Evolutionary conservation across 2,113 vertebrate genomes (phyloP), one percentile per base, ranked within the genome.

Genomic region (Lycaon pictus): DNA sequence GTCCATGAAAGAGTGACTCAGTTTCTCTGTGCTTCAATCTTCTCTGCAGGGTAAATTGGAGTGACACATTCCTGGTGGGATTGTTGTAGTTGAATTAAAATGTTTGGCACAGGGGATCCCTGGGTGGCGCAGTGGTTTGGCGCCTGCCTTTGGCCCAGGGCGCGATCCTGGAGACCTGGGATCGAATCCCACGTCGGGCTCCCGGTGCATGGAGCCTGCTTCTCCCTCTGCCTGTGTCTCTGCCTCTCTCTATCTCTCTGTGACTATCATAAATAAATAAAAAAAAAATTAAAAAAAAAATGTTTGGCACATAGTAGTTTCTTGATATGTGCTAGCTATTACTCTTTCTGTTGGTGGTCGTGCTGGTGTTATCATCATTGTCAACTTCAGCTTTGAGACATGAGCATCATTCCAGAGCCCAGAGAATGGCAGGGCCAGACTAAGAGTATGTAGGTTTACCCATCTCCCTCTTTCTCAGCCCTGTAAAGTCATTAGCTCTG

Each of bases 11-110:
- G 43, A 79, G 27, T 0, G 22, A 83, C 19, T 43, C 20, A 0
- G 0, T n/a, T 16, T 79, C 67, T 81, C 63, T 60, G 55, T 86
- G 53, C 80, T 58, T 79, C 37, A 0, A 11, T 93, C 12, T 81
- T 11, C n/a, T 55, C 32, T 43, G 32, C 2, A 2, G 60, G 69
- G 0, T 22, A 7, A 69, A 88, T 29, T 17, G 11, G 51, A 92
- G 35, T 2, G 11, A 1, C 27, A 2, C 2, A 0, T 69, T 56
- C n/a, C 29, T 60, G 43, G 22, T 1, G 13, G 27, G 32, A 29
- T 5, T 58, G 20, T 25, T 17, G 0, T 62, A 3, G 83, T 77
- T 51, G 83, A 79, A 51, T 65, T 7, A 19, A 51, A 71, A 51
- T 10, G 4, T 76, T 55, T 56, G 13, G 6, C 11, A 1, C 55